Evolutionary conservation across 2,888 invertebrate genomes (phyloP).

Genomic region (Gari tellinella): DNA sequence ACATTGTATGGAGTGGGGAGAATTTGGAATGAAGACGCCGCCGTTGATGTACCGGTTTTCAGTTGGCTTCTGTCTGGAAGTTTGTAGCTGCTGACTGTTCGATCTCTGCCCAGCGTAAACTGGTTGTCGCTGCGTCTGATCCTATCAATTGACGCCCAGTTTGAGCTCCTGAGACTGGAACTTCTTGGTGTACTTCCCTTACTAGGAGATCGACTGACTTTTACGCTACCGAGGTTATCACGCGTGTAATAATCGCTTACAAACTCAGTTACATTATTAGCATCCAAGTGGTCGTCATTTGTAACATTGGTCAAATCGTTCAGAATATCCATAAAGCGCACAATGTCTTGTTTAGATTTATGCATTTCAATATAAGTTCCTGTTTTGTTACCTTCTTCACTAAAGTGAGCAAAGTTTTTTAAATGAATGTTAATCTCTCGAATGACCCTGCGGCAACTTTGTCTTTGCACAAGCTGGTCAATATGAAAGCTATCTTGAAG

Average conservation of each 20-base stretch:
- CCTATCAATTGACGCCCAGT: too few species aligned
- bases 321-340: conserved; percentile 6
- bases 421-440: conserved; percentile 3
- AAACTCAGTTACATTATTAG: background rate
- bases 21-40: too few species aligned
- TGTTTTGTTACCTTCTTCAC: background rate
- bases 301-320: conserved; percentile 7
- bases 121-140: too few species aligned
- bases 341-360: conserved; percentile 4
- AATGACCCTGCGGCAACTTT: conserved; percentile 1
- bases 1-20: too few species aligned
- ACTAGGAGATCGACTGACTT: conserved; percentile 1
- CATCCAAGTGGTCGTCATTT: conserved; percentile 5
- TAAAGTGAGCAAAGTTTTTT: background rate
- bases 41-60: too few species aligned
- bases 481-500: conserved; percentile 1
- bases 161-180: background rate
- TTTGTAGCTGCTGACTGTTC: too few species aligned
- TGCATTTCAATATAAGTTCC: conserved; percentile 6
- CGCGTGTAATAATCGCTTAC: conserved; percentile 5
- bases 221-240: conserved; percentile 15
- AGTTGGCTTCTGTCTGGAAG: too few species aligned
- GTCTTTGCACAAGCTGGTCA: background rate
- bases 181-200: background rate
- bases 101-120: too few species aligned